These are phyloP conservation scores for Myanophis thanlyinensis DNA, from an alignment of 2,113 vertebrate species.

Conservation along the genomic window DNA sequence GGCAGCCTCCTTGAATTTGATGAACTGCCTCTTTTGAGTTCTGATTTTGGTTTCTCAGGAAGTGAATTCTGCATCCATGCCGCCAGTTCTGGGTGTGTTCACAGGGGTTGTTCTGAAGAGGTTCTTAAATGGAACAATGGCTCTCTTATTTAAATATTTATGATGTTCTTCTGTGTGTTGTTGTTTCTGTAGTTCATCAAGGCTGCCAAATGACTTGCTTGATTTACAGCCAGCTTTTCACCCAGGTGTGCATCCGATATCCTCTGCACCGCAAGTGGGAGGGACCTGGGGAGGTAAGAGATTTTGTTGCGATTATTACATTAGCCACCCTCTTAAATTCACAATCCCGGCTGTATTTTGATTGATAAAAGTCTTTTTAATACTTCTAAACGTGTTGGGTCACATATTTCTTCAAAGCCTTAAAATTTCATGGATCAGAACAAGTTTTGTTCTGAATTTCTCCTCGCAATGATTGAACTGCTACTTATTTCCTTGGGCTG, in stretches of 20 bases:
- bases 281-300: conserved; percentile 94
- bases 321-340: not conserved
- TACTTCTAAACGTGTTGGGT: not conserved
- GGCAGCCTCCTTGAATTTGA: not conserved
- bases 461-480: not conserved
- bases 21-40: not conserved
- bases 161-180: conserved; percentile 46
- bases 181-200: conserved; percentile 79
- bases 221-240: conserved; percentile 94
- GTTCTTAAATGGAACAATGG: not conserved
- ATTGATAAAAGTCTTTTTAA: not conserved
- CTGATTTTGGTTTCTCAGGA: not conserved
- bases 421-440: not conserved
- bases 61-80: not conserved
- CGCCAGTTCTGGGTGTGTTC: not conserved
- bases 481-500: not conserved
- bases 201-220: conserved; percentile 90
- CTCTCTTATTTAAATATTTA: not conserved
- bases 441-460: not conserved
- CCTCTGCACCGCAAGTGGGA: conserved; percentile 80
- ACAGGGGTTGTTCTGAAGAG: not conserved
- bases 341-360: not conserved
- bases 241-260: conserved; percentile 79
- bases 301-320: not conserved
- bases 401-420: not conserved